phyloP scores from a whole-genome alignment of 2,888 invertebrate genomes.

The Cephonodes hylas region DNA sequence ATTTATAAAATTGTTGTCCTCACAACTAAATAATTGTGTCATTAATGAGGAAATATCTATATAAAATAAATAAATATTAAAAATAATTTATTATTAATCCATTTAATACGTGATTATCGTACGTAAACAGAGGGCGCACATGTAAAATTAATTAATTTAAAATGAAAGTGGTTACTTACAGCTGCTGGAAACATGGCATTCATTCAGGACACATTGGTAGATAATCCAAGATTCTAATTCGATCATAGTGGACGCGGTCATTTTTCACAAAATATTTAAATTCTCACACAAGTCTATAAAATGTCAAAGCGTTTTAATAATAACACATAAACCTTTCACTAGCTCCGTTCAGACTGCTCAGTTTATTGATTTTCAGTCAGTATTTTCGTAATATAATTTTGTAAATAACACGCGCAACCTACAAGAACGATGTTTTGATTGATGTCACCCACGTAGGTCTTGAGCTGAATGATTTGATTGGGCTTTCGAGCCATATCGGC shows the following conservation, averaged over 20 bases:
- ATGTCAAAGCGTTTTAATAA: slow-evolving; percentile 29
- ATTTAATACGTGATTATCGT: background rate
- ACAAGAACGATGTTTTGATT: slow-evolving; percentile 53
- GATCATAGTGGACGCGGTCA: slow-evolving; percentile 82
- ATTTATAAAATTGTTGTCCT: too few relatives aligned
- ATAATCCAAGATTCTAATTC: slow-evolving; percentile 86
- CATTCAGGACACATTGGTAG: slow-evolving; percentile 85
- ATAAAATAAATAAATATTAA: background rate
- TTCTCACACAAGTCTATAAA: slow-evolving; percentile 45
- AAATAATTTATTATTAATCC: background rate
- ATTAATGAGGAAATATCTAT: background rate
- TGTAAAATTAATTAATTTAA: background rate
- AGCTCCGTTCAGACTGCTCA: slow-evolving; percentile 29
- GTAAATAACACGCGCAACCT: slow-evolving; percentile 53
- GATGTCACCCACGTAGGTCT: slow-evolving; percentile 55
- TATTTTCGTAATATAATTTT: slow-evolving; percentile 39
- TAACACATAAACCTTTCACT: slow-evolving; percentile 43
- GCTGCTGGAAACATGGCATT: slow-evolving; percentile 83
- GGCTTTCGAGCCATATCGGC: slow-evolving; percentile 42
- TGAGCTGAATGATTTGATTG: slow-evolving; percentile 62
- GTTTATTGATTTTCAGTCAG: slow-evolving; percentile 49
- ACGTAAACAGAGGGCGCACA: background rate
- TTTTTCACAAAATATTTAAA: slow-evolving; percentile 49
- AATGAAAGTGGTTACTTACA: slow-evolving; percentile 77
- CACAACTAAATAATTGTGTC: too few relatives aligned